Evolutionary conservation across 2,113 vertebrate species (phyloP), one percentile per base, ranked within the genome.

Genomic region (Rhynchopsitta pachyrhyncha): DNA sequence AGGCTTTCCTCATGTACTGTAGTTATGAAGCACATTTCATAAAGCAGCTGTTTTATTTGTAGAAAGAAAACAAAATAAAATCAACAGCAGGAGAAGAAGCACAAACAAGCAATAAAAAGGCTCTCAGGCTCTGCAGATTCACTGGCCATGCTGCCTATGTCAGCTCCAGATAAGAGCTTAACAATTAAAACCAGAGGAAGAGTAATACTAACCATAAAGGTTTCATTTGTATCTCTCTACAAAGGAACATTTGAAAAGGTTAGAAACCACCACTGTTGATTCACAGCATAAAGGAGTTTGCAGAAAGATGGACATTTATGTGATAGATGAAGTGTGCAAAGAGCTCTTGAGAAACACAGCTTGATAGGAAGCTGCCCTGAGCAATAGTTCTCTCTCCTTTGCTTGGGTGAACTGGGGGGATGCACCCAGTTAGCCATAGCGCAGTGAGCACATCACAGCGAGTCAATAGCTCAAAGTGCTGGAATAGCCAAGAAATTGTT

Each of bases 401-500:
- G 47, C 78, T 47, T 35, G 75, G 75, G 85, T 89, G 80, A 93
- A 13, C 8, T 0, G 3, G 35, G 75, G 70, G 8, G 35, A 44
- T 1, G 7, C 76, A 7, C n/a, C 62, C 8, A 4, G 60, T 78
- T 84, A 33, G 50, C 19, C 70, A 39, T 50, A 57, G 69, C 60
- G 37, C 79, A 75, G 70, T 1, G 3, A 89, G 77, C 39, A 46
- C 83, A 28, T 13, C 7, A 0, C 52, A 66, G 82, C 55, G 7
- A 1, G 69, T 96, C 82, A 10, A 96, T 87, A 77, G 74, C 87
- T 59, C 63, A 35, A 17, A 85, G 69, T 47, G 95, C 89, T 80
- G 85, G 24, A 95, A 70, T 69, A 93, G 93, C 63, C 3, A 3
- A 94, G 91, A 96, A 86, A 75, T 46, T 42, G 89, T 86, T 94